These are phyloP conservation scores for Spea multiplicata DNA, from an alignment of 2,113 vertebrate species.

Conservation along the genomic window DNA sequence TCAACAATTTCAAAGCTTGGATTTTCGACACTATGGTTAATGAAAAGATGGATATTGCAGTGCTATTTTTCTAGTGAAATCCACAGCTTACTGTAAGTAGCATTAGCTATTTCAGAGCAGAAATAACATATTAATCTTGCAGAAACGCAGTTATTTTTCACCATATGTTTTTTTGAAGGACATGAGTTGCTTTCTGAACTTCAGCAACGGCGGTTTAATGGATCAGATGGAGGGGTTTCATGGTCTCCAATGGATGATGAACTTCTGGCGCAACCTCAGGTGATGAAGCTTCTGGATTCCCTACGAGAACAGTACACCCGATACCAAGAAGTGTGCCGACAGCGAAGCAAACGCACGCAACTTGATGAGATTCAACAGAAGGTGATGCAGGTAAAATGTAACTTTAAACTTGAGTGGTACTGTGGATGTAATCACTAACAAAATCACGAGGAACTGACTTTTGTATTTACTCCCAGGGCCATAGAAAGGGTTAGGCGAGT, in stretches of 20 bases:
- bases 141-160: not conserved
- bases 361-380: conserved; percentile 96
- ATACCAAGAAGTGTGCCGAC: conserved; percentile 94
- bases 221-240: conserved; percentile 85
- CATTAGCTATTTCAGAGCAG: not conserved
- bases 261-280: conserved; percentile 92
- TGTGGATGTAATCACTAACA: no score
- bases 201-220: conserved; percentile 93
- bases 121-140: not conserved
- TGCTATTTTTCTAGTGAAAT: no score
- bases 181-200: conserved; percentile 94
- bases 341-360: conserved; percentile 92
- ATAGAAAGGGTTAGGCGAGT: no score
- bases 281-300: conserved; percentile 94
- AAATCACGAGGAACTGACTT: no score
- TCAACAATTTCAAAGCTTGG: no score
- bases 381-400: conserved; percentile 88
- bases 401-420: no score
- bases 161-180: conserved; percentile 64
- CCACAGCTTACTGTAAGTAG: not conserved
- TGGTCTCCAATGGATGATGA: conserved; percentile 99
- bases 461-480: no score
- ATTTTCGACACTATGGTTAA: no score
- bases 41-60: no score
- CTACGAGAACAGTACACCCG: conserved; percentile 91